Evolutionary conservation across 2,797 vertebrate genomes (phyloP), one percentile per base, ranked within the genome.

Genomic region (Sebastiscus tertius): DNA sequence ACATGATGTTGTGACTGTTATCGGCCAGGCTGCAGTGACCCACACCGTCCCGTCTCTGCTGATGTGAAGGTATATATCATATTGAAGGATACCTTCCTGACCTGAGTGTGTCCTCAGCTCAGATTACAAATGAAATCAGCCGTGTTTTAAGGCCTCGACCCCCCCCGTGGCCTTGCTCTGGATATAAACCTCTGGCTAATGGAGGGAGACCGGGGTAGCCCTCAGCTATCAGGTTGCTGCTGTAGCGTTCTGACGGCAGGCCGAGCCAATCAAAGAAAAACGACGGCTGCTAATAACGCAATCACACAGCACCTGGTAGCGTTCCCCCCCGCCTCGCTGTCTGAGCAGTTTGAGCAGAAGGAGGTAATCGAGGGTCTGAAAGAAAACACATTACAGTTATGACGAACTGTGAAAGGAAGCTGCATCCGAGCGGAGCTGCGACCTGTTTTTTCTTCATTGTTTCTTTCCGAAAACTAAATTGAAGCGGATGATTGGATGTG

Each of bases 51-150:
- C 1, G 20, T 22, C 4, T 34, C 16, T 8, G 33, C 71, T 71
- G 63, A 18, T 65, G 59, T 3, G 4, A 54, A 34, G 74, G 4
- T 18, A 81, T 78, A 1, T 1, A 60, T 86, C 58, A 75, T 5
- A 7, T 3, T 6, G 11, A 29, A 58, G 31, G 20, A 63, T 7
- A 12, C n/a, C 9, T 8, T 68, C 69, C 58, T 71, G 77, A 84
- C 59, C 84, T 9, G 20, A 71, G 39, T 1, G 34, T 64, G 68
- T 72, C 69, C 73, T 74, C 62, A 42, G 60, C 71, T 84, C 69
- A 70, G 34, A 68, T 87, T 73, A 79, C 87, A 83, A 82, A 89
- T 77, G 26, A 90, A 80, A 87, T 75, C 67, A 80, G 66, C 5
- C 3, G 4, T 8, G 33, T 24, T 75, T 82, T 75, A 26, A 72